Conservation (phyloP, 2,888 invertebrate genomes). For the Harpalus rubripes region DNA sequence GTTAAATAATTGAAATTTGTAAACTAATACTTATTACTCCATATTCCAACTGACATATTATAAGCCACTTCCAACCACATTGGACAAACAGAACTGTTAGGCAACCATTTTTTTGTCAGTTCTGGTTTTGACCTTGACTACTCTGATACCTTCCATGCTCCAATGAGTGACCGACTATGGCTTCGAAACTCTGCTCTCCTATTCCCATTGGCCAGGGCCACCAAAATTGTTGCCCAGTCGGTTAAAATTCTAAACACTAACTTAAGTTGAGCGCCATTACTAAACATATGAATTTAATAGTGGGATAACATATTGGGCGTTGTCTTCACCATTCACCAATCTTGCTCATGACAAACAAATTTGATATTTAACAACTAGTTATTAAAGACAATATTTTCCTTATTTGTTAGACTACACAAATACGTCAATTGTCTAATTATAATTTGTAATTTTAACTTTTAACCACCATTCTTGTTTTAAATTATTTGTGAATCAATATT, state of each 20-base stretch:
- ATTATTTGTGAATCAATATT: no score
- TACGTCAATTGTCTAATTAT: no score
- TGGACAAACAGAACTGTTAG: conserved; percentile 20
- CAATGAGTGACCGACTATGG: conserved; percentile 45
- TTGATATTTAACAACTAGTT: neutral
- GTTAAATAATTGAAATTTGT: neutral
- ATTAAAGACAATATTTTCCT: no score
- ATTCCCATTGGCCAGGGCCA: conserved; percentile 34
- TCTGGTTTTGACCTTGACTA: conserved; percentile 47
- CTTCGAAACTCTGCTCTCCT: neutral
- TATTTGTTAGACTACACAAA: no score
- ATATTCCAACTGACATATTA: neutral
- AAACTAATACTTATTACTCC: neutral
- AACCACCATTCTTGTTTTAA: no score
- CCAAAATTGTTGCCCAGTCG: conserved; percentile 50
- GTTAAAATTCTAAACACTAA: conserved; percentile 45
- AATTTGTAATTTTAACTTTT: no score
- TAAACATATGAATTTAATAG: neutral
- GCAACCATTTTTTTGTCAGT: conserved; percentile 28
- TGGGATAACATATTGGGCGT: neutral
- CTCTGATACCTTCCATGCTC: conserved; percentile 21
- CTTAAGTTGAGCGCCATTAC: conserved; percentile 24
- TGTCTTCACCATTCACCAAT: neutral
- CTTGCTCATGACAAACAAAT: neutral
- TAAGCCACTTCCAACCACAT: conserved; percentile 38